Base-by-base conservation (phyloP, 1,140 invertebrate species). In the Drosophila novamexicana region DNA sequence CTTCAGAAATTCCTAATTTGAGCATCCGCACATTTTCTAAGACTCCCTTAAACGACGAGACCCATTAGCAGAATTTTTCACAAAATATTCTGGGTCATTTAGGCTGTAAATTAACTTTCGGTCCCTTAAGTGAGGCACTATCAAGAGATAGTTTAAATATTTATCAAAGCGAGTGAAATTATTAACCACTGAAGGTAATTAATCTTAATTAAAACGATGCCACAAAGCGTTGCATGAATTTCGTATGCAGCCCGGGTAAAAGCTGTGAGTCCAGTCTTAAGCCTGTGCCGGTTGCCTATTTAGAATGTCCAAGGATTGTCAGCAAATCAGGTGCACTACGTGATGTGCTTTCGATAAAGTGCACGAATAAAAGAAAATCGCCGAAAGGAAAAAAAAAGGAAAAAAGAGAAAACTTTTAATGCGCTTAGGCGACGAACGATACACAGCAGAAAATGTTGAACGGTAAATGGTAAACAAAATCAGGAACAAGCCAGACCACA, bases 331-430 rank as follows among this genome's bases (percentile, higher is more conserved):
- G 79, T 86, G 73, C 83, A 86, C 72, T 72, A 86, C 83, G 83
- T 86, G 83, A 86, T 80, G 83, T 86, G 83, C 83, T 88, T 86
- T 79, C 83, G 75, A 82, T 85, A 86, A 86, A 86, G 75, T 86
- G 82, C 75, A 86, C 79, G 67, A 73, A 73, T 78, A 65, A 79
- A 72, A 68, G 56, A 56, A 56, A 77, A 80, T 45, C 53, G 50
- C 68, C 82, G 44, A 56, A 66, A 59, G 66, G 70, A 53, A 40
- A 56, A 37, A 32, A 47, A 44, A 14, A 56, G 40, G 37, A 32
- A 14, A 14, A 45, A 40, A 53, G 59, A 12, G 12, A 62, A 85
- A 86, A 86, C 62, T 86, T 86, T 88, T 86, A 88, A 85, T 85
- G 77, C 81, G 81, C 77, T 85, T 81, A 85, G 75, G 73, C 65